phyloP scores from a whole-genome alignment of 2,797 vertebrate genomes.

The Tapera naevia region DNA sequence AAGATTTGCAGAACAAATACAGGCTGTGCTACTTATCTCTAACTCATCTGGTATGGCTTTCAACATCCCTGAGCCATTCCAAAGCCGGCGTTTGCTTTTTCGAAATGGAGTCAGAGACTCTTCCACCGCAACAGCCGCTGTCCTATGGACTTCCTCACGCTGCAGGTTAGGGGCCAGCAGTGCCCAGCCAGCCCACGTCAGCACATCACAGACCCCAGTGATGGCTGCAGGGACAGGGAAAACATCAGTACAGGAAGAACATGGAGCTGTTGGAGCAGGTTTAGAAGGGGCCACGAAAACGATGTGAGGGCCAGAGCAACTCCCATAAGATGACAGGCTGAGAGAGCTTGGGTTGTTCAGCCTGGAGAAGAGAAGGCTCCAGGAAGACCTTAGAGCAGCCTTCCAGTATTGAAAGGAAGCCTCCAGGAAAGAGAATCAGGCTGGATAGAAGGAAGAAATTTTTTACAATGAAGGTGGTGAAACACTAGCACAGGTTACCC shows the following conservation, averaged over 20 bases:
- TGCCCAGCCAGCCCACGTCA: not conserved
- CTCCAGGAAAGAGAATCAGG: too few species aligned
- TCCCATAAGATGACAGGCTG: too few species aligned
- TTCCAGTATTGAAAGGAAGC: too few species aligned
- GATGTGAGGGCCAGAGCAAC: too few species aligned
- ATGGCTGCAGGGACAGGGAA: not conserved
- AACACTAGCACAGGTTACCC: too few species aligned
- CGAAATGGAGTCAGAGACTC: not conserved
- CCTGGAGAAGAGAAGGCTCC: too few species aligned
- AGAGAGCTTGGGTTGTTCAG: too few species aligned
- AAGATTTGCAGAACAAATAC: not conserved
- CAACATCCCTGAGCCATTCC: not conserved
- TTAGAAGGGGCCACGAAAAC: too few species aligned
- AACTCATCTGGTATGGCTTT: not conserved
- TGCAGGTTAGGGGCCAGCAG: not conserved
- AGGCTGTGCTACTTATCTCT: not conserved
- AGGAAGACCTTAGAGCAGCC: too few species aligned
- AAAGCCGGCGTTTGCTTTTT: not conserved
- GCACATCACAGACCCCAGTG: not conserved
- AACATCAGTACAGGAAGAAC: not conserved
- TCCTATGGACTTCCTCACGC: not conserved
- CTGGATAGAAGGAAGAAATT: too few species aligned
- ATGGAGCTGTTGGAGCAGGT: too few species aligned
- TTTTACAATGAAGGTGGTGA: too few species aligned
- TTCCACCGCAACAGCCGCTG: not conserved